Conservation (phyloP, 2,888 invertebrate species). For the Sminthurinus aureus region DNA sequence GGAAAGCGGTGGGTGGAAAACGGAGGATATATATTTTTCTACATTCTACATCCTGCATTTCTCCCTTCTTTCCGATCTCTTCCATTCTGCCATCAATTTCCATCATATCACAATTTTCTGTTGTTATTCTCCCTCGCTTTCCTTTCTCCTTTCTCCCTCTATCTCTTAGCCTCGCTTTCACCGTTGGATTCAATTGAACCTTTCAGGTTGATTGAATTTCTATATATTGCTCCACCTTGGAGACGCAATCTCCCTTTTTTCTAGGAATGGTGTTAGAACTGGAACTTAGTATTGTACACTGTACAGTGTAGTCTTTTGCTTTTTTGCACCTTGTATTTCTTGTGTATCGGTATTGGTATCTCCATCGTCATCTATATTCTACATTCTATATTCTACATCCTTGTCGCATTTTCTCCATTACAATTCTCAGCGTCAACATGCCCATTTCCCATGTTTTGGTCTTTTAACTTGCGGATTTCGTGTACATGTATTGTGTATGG, state of each 20-base stretch:
- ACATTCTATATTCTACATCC: too few relatives aligned
- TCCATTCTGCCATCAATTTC: constrained; percentile 46
- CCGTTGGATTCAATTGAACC: constrained; percentile 37
- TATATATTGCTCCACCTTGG: background rate
- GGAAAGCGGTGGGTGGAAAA: background rate
- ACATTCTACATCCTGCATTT: background rate
- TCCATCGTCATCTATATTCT: background rate
- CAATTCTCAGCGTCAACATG: background rate
- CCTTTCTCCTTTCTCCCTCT: too few relatives aligned
- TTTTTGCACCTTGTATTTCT: background rate
- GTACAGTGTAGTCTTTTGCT: background rate
- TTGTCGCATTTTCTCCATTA: background rate
- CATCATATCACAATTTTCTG: constrained; percentile 47
- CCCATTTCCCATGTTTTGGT: background rate
- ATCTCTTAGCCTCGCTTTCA: background rate
- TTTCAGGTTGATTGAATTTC: constrained; percentile 45
- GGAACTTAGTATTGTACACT: too few relatives aligned
- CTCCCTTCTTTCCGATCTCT: constrained; percentile 23
- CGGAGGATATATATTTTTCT: background rate
- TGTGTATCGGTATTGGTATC: background rate
- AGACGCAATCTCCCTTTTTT: background rate
- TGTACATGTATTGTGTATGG: too few relatives aligned
- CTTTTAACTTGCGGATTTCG: background rate
- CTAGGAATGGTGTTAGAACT: background rate
- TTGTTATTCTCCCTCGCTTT: constrained; percentile 1